Conservation (phyloP, 2,888 invertebrate genomes). For the Drosophila buzzatii region DNA sequence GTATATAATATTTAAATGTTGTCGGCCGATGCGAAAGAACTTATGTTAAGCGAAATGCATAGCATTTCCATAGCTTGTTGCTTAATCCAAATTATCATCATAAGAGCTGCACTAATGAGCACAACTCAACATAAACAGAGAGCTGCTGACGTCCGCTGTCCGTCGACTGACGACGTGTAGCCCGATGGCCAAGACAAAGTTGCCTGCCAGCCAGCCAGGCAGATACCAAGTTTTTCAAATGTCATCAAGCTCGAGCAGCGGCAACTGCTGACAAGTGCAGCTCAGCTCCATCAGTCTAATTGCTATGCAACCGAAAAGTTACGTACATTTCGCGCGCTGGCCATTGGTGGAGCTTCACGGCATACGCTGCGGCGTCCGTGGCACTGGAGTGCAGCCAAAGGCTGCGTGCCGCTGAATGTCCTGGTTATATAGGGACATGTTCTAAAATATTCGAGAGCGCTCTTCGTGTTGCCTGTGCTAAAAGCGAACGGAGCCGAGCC, state of each 20-base stretch:
- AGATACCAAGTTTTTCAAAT: slow-evolving; percentile 45
- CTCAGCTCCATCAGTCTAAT: slow-evolving; percentile 73
- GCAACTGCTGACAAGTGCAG: slow-evolving; percentile 68
- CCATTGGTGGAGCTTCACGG: background rate
- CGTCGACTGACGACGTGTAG: slow-evolving; percentile 24
- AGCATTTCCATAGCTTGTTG: slow-evolving; percentile 6
- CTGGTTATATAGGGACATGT: slow-evolving; percentile 44
- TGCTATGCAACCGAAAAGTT: slow-evolving; percentile 30
- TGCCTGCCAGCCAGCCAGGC: slow-evolving; percentile 24
- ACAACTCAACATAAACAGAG: slow-evolving; percentile 55
- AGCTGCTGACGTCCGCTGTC: slow-evolving; percentile 34
- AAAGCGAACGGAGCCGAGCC: slow-evolving; percentile 16
- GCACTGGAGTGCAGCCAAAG: slow-evolving; percentile 31
- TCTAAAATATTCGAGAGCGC: slow-evolving; percentile 16
- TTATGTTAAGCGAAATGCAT: slow-evolving; percentile 5
- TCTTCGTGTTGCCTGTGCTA: slow-evolving; percentile 42
- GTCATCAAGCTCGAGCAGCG: slow-evolving; percentile 18
- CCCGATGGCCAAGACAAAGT: slow-evolving; percentile 48
- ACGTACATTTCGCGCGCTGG: slow-evolving; percentile 36
- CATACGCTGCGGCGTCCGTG: slow-evolving; percentile 42
- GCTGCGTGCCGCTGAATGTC: slow-evolving; percentile 60
- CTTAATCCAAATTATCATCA: slow-evolving; percentile 70
- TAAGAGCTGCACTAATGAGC: slow-evolving; percentile 72
- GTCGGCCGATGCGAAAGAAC: background rate
- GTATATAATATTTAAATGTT: background rate